These are phyloP conservation scores for Microhierax caerulescens DNA, from an alignment of 2,797 vertebrate genomes.

Conservation along the genomic window DNA sequence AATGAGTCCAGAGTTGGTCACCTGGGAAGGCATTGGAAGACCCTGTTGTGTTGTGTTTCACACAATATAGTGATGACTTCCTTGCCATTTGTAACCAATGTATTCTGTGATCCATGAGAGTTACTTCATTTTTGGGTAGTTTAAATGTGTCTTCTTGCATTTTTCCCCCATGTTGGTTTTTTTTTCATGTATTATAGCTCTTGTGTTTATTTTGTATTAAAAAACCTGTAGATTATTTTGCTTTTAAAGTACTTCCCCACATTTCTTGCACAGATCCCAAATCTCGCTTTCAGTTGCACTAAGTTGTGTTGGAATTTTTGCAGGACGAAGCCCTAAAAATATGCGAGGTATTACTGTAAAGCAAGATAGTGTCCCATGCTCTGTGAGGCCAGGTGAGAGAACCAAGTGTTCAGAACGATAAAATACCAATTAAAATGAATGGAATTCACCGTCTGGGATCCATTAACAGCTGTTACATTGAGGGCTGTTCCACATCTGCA, in stretches of 20 bases:
- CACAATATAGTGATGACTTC: fast-evolving
- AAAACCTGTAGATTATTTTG: background rate
- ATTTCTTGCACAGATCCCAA: background rate
- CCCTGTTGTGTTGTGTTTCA: background rate
- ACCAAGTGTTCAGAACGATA: background rate
- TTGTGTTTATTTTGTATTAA: background rate
- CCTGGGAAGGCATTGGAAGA: background rate
- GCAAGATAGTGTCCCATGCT: background rate
- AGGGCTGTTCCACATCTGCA: background rate
- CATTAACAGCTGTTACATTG: background rate
- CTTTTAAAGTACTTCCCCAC: background rate
- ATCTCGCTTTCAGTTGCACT: background rate
- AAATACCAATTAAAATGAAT: background rate
- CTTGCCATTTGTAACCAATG: background rate
- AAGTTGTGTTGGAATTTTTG: background rate
- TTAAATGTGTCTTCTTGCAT: fast-evolving
- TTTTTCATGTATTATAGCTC: background rate
- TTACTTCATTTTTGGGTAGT: background rate
- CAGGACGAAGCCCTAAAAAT: background rate
- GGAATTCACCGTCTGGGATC: background rate
- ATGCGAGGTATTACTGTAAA: background rate
- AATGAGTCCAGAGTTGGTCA: background rate
- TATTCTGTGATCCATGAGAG: background rate
- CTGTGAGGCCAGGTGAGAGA: background rate
- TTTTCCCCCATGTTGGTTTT: background rate